Evolutionary conservation across 1,140 invertebrate genomes (phyloP).

Genomic region (Neodiprion pinetum): DNA sequence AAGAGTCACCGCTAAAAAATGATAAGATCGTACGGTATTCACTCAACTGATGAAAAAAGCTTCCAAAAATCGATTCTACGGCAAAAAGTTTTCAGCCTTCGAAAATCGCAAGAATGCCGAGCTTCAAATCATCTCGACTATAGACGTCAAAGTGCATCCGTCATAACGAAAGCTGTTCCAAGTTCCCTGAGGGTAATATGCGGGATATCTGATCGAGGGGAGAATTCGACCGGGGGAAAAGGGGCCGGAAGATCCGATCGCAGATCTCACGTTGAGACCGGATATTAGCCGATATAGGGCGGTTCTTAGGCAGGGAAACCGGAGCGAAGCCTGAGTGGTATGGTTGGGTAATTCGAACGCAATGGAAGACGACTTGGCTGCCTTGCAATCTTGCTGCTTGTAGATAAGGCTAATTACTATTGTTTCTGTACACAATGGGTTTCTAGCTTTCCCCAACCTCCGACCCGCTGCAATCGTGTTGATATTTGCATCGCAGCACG

Average conservation of each 20-base stretch:
- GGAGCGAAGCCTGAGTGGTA: not conserved
- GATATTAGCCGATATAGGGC: slow-evolving; percentile 36
- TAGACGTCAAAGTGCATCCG: not conserved
- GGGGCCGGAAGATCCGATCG: slow-evolving; percentile 35
- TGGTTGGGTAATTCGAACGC: not conserved
- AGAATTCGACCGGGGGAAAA: slow-evolving; percentile 30
- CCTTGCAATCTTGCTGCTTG: slow-evolving; percentile 45
- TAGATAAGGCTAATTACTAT: slow-evolving; percentile 56
- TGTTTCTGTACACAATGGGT: slow-evolving; percentile 46
- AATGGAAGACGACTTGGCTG: slow-evolving; percentile 10
- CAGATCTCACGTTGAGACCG: slow-evolving; percentile 39
- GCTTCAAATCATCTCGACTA: too few species aligned
- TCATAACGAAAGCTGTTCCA: not conserved
- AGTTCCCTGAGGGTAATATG: not conserved
- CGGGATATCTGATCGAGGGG: slow-evolving; percentile 7
- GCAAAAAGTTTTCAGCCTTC: too few species aligned
- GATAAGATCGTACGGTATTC: too few species aligned
- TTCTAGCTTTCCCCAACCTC: slow-evolving; percentile 28
- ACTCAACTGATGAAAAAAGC: too few species aligned
- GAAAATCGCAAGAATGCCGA: too few species aligned
- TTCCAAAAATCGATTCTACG: too few species aligned
- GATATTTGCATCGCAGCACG: too few species aligned
- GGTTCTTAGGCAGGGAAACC: slow-evolving; percentile 3
- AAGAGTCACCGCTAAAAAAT: too few species aligned
- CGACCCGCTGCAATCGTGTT: too few species aligned